Evolutionary conservation across 2,888 invertebrate species (phyloP).

Genomic region (Papilio gigon): DNA sequence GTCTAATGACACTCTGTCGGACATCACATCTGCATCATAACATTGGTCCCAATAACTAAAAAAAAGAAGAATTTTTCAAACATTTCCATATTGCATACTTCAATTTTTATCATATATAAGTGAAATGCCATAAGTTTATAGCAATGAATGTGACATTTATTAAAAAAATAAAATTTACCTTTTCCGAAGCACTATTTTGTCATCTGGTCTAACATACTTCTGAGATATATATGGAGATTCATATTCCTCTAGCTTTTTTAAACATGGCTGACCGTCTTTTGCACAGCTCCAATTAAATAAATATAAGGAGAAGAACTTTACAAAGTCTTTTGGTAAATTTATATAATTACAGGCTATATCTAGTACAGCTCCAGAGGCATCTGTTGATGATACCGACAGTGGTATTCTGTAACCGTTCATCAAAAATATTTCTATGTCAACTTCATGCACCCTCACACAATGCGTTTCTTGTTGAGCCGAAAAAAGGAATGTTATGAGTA

Average conservation of each 20-base stretch:
- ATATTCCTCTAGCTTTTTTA: constrained; percentile 96
- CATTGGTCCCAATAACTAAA: constrained; percentile 93
- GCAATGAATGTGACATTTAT: constrained; percentile 3
- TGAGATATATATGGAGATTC: constrained; percentile 98
- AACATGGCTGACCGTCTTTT: constrained; percentile 86
- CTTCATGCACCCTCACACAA: constrained; percentile 85
- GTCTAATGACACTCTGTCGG: constrained; percentile 91
- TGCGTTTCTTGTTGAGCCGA: constrained; percentile 96
- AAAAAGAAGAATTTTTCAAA: constrained; percentile 33
- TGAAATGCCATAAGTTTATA: not conserved
- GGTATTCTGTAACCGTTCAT: constrained; percentile 94
- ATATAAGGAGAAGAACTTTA: constrained; percentile 95
- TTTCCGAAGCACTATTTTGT: constrained; percentile 93
- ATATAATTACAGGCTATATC: constrained; percentile 91
- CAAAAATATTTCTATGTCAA: constrained; percentile 90
- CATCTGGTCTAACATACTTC: constrained; percentile 87
- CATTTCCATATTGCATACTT: not conserved
- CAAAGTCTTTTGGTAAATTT: constrained; percentile 89
- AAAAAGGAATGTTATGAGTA: constrained; percentile 93
- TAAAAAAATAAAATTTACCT: constrained; percentile 78
- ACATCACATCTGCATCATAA: constrained; percentile 91
- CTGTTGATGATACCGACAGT: constrained; percentile 89
- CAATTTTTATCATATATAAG: not conserved
- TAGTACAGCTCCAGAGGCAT: constrained; percentile 91
- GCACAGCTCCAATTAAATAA: constrained; percentile 90